Base-by-base conservation (phyloP, 2,113 vertebrate genomes). In the Saimiri boliviensis region DNA sequence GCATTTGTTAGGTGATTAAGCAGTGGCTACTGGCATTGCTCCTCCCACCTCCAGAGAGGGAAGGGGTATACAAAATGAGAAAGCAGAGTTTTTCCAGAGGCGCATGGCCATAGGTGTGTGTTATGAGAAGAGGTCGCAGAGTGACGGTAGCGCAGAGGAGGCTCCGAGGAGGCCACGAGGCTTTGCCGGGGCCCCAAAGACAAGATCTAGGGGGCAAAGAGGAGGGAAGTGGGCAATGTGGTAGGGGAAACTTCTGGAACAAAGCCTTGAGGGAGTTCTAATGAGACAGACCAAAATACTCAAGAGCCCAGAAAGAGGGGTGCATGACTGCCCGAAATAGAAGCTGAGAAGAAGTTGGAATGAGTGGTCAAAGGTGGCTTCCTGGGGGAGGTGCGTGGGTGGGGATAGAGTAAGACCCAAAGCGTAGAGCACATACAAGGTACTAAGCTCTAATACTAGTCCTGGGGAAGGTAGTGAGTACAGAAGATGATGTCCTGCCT, bases 41-140 rank as follows among this genome's bases (percentile, higher is more conserved):
- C 60, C 54, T 47, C 19, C 68, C 42, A 16, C 17, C 27, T 73
- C 16, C 10, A 8, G 56, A 37, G 79, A 2, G 42, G 37, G 52
- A 49, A 76, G 79, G 11, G 32, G 37, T 35, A 21, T 47, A 21
- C 32, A 25, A 3, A n/a, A 63, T 3, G 6, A 85, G 73, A 42
- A 60, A 56, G 49, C 8, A 42, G 1, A 8, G 27, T 8, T 91
- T 35, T 74, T 58, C 74, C 73, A 77, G 32, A 82, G 1, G 17
- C 10, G 0, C 5, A 0, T 9, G 77, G 19, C 52, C 19, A 8
- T 5, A 60, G 52, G 0, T 45, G 20, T 79, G 12, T 27, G 12
- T 27, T 35, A 27, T 0, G 49, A 85, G 35, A 32, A 76, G 27
- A 54, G n/a, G 27, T 27, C 47, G 27, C 35, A 30, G 73, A 68